Evolutionary conservation across 2,113 vertebrate species (phyloP), one percentile per base, ranked within the genome.

Genomic region (Circaetus gallicus): DNA sequence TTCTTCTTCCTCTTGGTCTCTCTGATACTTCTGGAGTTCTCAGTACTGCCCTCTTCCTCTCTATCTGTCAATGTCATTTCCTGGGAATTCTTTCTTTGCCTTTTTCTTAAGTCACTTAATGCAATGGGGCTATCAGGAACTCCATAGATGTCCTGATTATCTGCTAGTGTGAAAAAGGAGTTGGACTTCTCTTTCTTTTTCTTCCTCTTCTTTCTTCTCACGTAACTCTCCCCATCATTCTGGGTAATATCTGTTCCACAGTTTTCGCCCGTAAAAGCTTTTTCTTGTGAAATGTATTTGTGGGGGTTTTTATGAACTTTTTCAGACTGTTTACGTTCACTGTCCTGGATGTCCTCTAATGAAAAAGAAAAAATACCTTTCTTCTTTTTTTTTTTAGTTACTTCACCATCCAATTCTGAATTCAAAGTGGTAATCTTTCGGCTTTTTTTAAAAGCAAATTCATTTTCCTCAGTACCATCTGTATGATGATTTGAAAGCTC

Each of bases 331-430:
- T 85, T 55, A 31, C 63, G 32, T 58, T 55, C n/a, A 32, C 26
- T 66, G 59, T 63, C 55, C 79, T 81, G 63, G 10, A 21, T 45
- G 47, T 71, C 83, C 45, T 91, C 74, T 50, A 82, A 52, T 6
- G 63, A 45, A 34, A 77, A 73, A 58, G 36, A 61, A 31, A 49
- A 74, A 63, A 16, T 13, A n/a, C 18, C 14, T 69, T 77, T 96
- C 67, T 90, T 97, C 70, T 89, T 97, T 81, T 96, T 97, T 74
- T 91, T 89, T 81, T 66, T 88, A 40, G 7, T 40, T 59, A 70
- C 42, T 29, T 53, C 73, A 61, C 47, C 47, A 86, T 49, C 19
- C 28, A 50, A 13, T 70, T 76, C 76, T 70, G 81, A 53, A 74
- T 29, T 25, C 36, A 38, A 76, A 47, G 40, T 4, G 32, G 20